These are phyloP conservation scores for Emys orbicularis DNA, from an alignment of 2,797 vertebrate species.

Conservation along the genomic window DNA sequence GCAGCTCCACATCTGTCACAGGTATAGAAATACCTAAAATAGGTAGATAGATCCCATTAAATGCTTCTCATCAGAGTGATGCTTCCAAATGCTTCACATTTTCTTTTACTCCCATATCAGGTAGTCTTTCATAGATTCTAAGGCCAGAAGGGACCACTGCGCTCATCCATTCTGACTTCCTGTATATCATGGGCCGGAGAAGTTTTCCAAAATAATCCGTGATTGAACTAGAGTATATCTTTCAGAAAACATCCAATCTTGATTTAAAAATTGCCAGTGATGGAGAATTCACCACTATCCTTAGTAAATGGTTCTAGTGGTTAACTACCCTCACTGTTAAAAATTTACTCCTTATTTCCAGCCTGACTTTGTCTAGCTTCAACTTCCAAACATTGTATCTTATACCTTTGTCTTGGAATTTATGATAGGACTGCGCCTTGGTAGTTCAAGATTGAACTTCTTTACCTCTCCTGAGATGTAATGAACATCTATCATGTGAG, in stretches of 20 bases:
- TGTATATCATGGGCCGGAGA: not conserved
- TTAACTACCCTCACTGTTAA: not conserved
- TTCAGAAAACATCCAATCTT: not conserved
- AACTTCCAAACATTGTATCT: not conserved
- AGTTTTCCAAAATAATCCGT: not conserved
- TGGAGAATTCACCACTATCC: not conserved
- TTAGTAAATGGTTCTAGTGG: not conserved
- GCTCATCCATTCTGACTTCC: not conserved
- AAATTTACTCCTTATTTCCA: not conserved
- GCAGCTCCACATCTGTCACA: not conserved
- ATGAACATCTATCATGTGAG: not conserved
- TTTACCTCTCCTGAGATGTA: not conserved
- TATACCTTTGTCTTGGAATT: not conserved
- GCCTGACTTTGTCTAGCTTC: not conserved
- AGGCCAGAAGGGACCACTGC: not conserved
- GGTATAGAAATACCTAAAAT: not conserved
- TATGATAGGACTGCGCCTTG: accelerated
- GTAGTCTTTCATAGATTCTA: not conserved
- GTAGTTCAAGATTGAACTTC: not conserved
- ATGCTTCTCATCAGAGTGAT: not conserved
- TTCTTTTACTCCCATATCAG: not conserved
- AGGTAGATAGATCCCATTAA: not conserved
- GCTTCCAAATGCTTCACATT: not conserved
- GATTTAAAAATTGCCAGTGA: not conserved
- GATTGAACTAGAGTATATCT: not conserved